A percentile compares a stretch with the other conserved stretches of the same genome.
phyloP scores from a whole-genome alignment of 2,888 invertebrate species.

The Tillus elongatus region DNA sequence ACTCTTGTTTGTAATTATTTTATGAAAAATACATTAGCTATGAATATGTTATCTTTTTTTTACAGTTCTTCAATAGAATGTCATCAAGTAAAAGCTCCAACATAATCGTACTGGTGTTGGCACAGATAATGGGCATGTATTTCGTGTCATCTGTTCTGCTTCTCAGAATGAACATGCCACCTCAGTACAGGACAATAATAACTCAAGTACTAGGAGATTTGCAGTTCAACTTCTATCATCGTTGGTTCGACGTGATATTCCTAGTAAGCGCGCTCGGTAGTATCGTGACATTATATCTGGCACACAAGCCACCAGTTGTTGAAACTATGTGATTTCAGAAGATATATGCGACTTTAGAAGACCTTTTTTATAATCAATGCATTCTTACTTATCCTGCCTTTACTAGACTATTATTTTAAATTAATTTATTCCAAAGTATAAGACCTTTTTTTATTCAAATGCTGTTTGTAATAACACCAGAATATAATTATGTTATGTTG shows the following conservation, averaged over 20 bases:
- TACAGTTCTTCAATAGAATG: slow-evolving; percentile 97
- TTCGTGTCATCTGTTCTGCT: slow-evolving; percentile 95
- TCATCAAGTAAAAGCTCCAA: slow-evolving; percentile 98
- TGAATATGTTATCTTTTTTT: too few species aligned
- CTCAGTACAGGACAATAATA: slow-evolving; percentile 89
- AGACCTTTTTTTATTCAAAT: too few species aligned
- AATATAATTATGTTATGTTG: too few species aligned
- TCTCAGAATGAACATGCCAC: slow-evolving; percentile 99
- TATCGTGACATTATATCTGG: slow-evolving; percentile 89
- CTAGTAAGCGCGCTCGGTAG: slow-evolving; percentile 92
- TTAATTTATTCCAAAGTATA: too few species aligned
- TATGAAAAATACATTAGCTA: too few species aligned
- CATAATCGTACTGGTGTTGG: slow-evolving; percentile 90
- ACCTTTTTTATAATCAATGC: too few species aligned
- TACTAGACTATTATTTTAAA: too few species aligned
- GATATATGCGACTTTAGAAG: too few species aligned
- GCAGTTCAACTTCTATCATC: slow-evolving; percentile 97
- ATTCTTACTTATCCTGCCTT: too few species aligned
- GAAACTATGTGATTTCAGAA: slow-evolving; percentile 32
- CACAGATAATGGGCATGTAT: slow-evolving; percentile 99
- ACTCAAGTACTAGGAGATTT: slow-evolving; percentile 90
- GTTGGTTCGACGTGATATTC: slow-evolving; percentile 99
- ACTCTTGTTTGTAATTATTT: too few species aligned
- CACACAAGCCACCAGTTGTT: slow-evolving; percentile 61
- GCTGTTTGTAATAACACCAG: too few species aligned